Conservation (phyloP, 92 coral and sea anemone species). For the Bergia puertoricense region DNA sequence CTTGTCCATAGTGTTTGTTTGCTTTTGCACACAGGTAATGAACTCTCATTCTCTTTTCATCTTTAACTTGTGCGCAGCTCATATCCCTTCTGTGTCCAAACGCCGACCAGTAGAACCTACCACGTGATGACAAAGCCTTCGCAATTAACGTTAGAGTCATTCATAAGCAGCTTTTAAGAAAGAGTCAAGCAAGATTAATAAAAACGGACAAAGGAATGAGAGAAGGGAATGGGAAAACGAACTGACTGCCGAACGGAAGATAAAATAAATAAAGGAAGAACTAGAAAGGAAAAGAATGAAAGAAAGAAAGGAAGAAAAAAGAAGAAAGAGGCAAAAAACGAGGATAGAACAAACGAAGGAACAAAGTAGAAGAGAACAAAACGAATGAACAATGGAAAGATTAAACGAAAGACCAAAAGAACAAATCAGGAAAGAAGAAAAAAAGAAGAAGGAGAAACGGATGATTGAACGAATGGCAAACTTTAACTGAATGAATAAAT, state of each 20-base stretch:
- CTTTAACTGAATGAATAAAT: too few species aligned
- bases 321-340: too few species aligned
- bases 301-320: not conserved
- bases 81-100: conserved; percentile 37
- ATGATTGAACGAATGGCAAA: too few species aligned
- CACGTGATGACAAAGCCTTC: too few species aligned
- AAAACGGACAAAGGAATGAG: too few species aligned
- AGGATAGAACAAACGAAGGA: not conserved
- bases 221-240: too few species aligned
- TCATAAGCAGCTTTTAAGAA: not conserved
- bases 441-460: too few species aligned
- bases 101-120: conserved; percentile 42
- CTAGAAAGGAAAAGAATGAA: not conserved
- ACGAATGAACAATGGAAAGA: not conserved
- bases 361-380: not conserved
- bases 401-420: not conserved
- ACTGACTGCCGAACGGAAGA: too few species aligned
- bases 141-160: too few species aligned
- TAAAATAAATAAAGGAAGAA: too few species aligned
- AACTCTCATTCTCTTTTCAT: not conserved
- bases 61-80: conserved; percentile 28
- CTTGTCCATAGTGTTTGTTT: not conserved
- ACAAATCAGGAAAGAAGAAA: too few species aligned
- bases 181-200: not conserved
- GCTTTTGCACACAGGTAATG: conserved; percentile 21